Base-by-base conservation (phyloP, 1,140 invertebrate species). In the Drosophila willistoni region DNA sequence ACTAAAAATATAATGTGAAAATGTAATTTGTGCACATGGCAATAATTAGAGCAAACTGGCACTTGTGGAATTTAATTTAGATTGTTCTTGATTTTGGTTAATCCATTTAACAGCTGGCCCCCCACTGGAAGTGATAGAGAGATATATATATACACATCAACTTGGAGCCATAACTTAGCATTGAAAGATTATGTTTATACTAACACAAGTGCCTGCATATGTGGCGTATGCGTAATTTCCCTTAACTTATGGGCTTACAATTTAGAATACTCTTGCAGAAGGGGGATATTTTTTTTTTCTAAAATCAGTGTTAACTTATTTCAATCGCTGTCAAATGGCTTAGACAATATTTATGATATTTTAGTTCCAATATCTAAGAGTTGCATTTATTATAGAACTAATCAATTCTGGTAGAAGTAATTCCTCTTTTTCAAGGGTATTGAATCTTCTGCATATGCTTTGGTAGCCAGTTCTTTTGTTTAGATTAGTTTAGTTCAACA, bases 201-300 rank as follows among this genome's bases (percentile, higher is more conserved):
- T 42, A 63, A 51, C 63, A 39, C 2, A 47, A 33, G 34, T 47
- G 34, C 39, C 66, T 29, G 74, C 65, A 64, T 67, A 85, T 61
- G 83, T 63, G 79, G 82, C 83, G 79, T 87, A 87, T 85, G 83
- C 75, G 82, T 85, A 85, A 85, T 87, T 68, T 86, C 68, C 54
- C 51, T 47, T 79, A 83, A 76, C 56, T 86, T 79, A 77, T 85
- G 69, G 65, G 51, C 51, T 59, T 55, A 73, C 42, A 29, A 29
- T 60, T 14, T 39, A 42, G 36, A 51, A 62, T 19, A 51, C 44
- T 51, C 42, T 44, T 44, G 5, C 5, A 29, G 6, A 29, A 29
- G 1, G 14, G 42, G 42, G 0, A 9, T 51, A 19, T 47, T 3
- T 47, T 0, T 47, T 47, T 47, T 13, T 13, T 12, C 29, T 5